Evolutionary conservation across 2,888 invertebrate species (phyloP).

Genomic region (Eretmocerus hayati): DNA sequence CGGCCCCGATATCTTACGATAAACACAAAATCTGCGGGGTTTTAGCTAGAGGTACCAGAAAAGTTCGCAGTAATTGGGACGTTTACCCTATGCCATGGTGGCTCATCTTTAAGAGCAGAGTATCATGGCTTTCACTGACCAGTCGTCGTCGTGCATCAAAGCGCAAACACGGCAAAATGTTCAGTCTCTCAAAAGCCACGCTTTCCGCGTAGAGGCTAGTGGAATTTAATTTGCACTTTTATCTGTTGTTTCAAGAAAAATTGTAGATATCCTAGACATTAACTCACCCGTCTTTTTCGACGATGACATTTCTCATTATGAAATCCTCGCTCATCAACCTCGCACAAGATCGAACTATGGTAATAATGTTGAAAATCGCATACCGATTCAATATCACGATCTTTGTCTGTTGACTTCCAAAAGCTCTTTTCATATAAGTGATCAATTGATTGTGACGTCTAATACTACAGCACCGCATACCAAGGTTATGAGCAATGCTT

Average conservation of each 20-base stretch:
- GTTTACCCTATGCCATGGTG: too few species aligned
- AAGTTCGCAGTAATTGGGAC: too few species aligned
- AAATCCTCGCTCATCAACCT: constrained; percentile 16
- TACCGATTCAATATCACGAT: constrained; percentile 5
- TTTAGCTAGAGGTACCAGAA: too few species aligned
- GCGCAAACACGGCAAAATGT: not conserved
- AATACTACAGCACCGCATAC: too few species aligned
- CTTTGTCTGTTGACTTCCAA: constrained; percentile 13
- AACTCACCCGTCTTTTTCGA: too few species aligned
- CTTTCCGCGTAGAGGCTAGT: not conserved
- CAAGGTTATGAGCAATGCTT: not conserved
- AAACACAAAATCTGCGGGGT: too few species aligned
- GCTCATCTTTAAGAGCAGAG: not conserved
- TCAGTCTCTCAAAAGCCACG: not conserved
- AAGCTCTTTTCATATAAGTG: constrained; percentile 14
- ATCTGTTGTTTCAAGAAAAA: not conserved
- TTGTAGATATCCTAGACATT: not conserved
- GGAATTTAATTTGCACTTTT: not conserved
- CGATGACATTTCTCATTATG: too few species aligned
- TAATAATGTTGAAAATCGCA: constrained; percentile 21
- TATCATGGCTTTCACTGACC: not conserved
- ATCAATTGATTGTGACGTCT: too few species aligned
- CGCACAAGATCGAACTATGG: constrained; percentile 16
- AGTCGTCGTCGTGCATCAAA: not conserved
- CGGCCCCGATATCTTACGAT: too few species aligned